Conservation (phyloP, 2,797 vertebrate species). For the Ambastaia sidthimunki region DNA sequence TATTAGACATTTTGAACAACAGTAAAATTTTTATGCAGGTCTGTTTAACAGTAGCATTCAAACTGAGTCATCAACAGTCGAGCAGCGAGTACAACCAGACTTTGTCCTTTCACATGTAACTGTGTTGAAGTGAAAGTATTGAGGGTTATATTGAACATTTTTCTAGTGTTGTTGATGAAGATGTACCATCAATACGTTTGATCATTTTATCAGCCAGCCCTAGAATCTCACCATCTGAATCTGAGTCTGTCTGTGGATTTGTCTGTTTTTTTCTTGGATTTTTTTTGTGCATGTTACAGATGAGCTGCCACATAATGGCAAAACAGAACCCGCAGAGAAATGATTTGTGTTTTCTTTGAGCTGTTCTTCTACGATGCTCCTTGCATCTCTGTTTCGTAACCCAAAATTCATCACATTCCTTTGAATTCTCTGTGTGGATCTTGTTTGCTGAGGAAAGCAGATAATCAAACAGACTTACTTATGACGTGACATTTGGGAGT, state of each 20-base stretch:
- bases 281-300: not conserved
- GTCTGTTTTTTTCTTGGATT: slow-evolving; percentile 18
- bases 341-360: slow-evolving; percentile 4
- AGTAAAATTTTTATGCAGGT: too few species aligned
- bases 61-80: too few species aligned
- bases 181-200: too few species aligned
- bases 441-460: slow-evolving; percentile 42
- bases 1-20: too few species aligned
- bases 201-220: too few species aligned
- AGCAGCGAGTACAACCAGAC: too few species aligned
- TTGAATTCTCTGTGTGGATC: slow-evolving; percentile 29
- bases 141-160: too few species aligned
- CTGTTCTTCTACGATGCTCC: slow-evolving; percentile 1
- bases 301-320: slow-evolving; percentile 3
- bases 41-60: too few species aligned
- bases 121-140: too few species aligned
- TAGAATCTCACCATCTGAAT: slow-evolving; percentile 9
- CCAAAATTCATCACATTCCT: slow-evolving; percentile 28
- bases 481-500: slow-evolving; percentile 67
- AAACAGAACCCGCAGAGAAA: not conserved
- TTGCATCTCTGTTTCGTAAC: slow-evolving; percentile 34
- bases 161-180: too few species aligned
- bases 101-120: too few species aligned
- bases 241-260: slow-evolving; percentile 7
- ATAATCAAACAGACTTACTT: slow-evolving; percentile 56